Percentiles rank a stretch among this genome's conserved stretches.
These are phyloP conservation scores for Spinus pinus DNA, from an alignment of 2,797 vertebrate genomes.

Conservation along the genomic window DNA sequence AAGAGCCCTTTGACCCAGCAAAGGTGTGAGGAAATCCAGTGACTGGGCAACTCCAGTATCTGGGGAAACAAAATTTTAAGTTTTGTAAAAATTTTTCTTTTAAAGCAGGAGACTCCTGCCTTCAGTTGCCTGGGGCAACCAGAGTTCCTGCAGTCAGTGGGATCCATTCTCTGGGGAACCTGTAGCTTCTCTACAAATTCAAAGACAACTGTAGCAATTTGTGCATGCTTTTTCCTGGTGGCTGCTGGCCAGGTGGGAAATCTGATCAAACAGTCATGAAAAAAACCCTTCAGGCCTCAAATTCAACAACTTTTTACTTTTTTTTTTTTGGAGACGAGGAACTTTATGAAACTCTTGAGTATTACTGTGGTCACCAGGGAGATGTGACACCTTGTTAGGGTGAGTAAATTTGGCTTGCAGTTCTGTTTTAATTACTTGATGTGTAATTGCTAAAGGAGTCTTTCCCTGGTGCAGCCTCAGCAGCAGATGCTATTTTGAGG, in stretches of 20 bases:
- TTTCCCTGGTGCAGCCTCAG: neutral
- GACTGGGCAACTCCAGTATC: neutral
- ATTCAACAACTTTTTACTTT: neutral
- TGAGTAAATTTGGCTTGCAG: neutral
- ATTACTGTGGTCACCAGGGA: neutral
- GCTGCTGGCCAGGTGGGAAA: neutral
- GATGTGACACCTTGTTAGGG: neutral
- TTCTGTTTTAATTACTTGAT: slow-evolving; percentile 28
- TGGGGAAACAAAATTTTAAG: neutral
- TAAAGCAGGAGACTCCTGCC: neutral
- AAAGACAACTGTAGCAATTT: neutral
- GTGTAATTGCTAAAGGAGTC: slow-evolving; percentile 30
- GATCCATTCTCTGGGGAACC: neutral
- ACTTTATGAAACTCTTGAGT: neutral
- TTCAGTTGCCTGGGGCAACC: neutral
- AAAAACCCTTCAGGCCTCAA: neutral
- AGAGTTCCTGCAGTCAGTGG: neutral
- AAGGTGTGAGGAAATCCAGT: neutral
- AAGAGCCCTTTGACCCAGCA: neutral
- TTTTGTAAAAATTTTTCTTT: neutral
- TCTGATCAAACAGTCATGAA: neutral
- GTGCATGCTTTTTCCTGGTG: neutral
- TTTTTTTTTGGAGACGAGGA: neutral
- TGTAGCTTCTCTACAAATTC: neutral
- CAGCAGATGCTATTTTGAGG: neutral